phyloP scores from a whole-genome alignment of 1,140 invertebrate genomes.

The Lamellibrachia luymesi region DNA sequence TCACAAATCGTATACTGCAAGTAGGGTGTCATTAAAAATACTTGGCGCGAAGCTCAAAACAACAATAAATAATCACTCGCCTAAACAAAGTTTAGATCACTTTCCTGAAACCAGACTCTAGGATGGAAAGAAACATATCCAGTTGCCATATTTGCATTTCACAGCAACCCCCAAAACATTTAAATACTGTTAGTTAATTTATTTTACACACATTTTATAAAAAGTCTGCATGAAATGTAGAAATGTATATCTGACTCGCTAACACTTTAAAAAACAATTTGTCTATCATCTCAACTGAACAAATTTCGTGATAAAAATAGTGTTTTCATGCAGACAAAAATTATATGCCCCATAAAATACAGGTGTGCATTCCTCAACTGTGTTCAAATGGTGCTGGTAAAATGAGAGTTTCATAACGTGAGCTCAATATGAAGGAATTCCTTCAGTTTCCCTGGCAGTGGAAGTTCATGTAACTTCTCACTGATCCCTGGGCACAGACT shows the following conservation, averaged over 20 bases:
- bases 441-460: neutral
- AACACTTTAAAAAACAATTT: too few relatives aligned
- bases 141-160: neutral
- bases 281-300: too few relatives aligned
- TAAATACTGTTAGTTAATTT: neutral
- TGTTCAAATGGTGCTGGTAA: too few relatives aligned
- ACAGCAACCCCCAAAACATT: neutral
- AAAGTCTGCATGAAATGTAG: too few relatives aligned
- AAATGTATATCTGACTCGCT: too few relatives aligned
- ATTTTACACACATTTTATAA: neutral
- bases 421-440: neutral
- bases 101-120: neutral
- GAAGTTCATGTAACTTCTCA: neutral
- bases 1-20: neutral
- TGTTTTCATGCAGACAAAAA: too few relatives aligned
- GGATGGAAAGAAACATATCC: neutral
- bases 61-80: neutral
- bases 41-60: neutral
- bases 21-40: neutral
- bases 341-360: too few relatives aligned
- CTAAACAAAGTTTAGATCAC: neutral
- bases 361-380: too few relatives aligned
- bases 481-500: neutral
- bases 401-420: neutral
- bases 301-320: too few relatives aligned